Base-by-base conservation (phyloP, 2,888 invertebrate species). In the Exocentrus adspersus region DNA sequence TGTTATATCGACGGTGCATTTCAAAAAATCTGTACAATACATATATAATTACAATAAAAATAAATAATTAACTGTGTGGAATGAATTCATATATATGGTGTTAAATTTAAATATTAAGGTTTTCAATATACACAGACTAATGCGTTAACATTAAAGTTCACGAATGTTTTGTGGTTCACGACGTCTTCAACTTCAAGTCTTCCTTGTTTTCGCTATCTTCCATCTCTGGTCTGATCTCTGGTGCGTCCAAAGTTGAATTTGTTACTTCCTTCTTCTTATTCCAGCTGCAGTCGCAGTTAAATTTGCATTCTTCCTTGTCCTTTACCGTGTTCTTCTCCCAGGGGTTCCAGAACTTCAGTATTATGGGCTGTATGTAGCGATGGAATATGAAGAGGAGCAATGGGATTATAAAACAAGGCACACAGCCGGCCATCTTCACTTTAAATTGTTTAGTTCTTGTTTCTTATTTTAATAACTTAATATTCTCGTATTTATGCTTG, bases 391-490 rank as follows among this genome's bases (percentile, higher is more conserved):
- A 91, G 10, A 95, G 85, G 45, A 95, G 83, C 64, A 94, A 83
- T 1, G 95, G 95, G 79, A 95, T 89, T 67, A 94, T 88, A 74
- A 95, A 91, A 80, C 95, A 95, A 16, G 94, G 93, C 63, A 94
- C 86, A 79, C 94, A 94, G 28, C 82, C 82, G 67, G 82, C 83
- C 83, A 83, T 83, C 66, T 61, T 66, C 17, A 48, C 21, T 37
- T 2, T n/a, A n/a, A n/a, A n/a, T n/a, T n/a, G n/a, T n/a, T n/a
- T n/a, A n/a, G n/a, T n/a, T n/a, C n/a, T n/a, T n/a, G n/a, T n/a
- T n/a, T n/a, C n/a, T n/a, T n/a, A n/a, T n/a, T n/a, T n/a, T n/a
- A n/a, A n/a, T n/a, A n/a, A n/a, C n/a, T n/a, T n/a, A n/a, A n/a
- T n/a, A n/a, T n/a, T n/a, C n/a, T n/a, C n/a, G n/a, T n/a, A n/a